Percentiles rank a stretch among this genome's conserved stretches.
Conservation (phyloP, 2,113 vertebrate genomes). For the Chaetura pelagica region DNA sequence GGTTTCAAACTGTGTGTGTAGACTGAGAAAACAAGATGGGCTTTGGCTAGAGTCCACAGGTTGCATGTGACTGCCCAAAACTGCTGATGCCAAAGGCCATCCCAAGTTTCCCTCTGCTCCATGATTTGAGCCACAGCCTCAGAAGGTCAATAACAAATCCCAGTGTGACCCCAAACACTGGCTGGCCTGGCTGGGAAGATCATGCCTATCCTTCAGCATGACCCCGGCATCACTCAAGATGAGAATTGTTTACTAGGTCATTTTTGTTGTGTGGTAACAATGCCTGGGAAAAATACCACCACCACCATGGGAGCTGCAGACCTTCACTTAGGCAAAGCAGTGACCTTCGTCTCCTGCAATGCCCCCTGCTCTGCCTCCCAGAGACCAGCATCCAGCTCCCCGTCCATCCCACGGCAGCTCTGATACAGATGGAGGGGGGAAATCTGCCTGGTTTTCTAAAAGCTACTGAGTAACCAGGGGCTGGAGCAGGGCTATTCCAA, state of each 20-base stretch:
- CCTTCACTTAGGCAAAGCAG: not conserved
- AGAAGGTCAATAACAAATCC: not conserved
- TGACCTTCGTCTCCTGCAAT: not conserved
- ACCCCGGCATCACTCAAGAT: not conserved
- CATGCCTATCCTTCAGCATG: not conserved
- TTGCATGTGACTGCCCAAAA: not conserved
- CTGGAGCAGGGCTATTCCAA: not conserved
- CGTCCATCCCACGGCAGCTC: not conserved
- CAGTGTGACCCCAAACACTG: not conserved
- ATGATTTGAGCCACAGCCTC: fast-evolving
- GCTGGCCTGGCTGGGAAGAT: not conserved
- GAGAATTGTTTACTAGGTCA: not conserved
- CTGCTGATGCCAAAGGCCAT: not conserved
- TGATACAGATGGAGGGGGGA: fast-evolving
- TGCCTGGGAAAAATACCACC: not conserved
- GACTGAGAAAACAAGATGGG: not conserved
- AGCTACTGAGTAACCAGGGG: not conserved
- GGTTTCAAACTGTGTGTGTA: not conserved
- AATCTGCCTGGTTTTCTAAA: not conserved
- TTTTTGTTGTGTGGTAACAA: not conserved
- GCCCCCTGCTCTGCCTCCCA: not conserved
- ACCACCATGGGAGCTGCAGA: not conserved
- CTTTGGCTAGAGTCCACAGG: not conserved
- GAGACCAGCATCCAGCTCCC: not conserved
- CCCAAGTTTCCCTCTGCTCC: not conserved